Evolutionary conservation across 2,113 vertebrate species (phyloP).

Genomic region (Urocolius indicus): DNA sequence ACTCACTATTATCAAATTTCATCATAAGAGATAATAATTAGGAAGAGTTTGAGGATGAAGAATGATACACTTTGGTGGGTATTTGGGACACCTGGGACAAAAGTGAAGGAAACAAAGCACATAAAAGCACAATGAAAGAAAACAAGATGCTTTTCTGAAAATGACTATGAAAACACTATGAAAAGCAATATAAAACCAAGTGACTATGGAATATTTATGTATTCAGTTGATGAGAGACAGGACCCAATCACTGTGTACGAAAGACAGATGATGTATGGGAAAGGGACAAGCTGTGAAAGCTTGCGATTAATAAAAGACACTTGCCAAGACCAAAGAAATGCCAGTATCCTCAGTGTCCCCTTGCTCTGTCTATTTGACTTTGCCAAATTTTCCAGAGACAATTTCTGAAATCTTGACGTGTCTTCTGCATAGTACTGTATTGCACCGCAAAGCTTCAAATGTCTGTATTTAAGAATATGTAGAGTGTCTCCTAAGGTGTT

Average conservation of each 20-base stretch:
- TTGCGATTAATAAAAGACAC: not conserved
- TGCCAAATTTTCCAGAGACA: not conserved
- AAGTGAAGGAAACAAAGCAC: not conserved
- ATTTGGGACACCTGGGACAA: not conserved
- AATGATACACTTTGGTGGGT: not conserved
- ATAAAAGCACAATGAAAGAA: not conserved
- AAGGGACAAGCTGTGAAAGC: not conserved
- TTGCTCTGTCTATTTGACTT: not conserved
- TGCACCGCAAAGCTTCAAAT: not conserved
- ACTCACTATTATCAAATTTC: not conserved
- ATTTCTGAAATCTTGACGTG: not conserved
- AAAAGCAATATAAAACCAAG: not conserved
- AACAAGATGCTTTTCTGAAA: not conserved
- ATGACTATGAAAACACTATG: not conserved
- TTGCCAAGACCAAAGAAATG: slow-evolving; percentile 13
- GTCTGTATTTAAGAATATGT: not conserved
- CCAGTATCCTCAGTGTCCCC: not conserved
- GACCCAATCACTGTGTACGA: not conserved
- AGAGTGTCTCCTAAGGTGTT: not conserved
- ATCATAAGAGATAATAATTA: not conserved
- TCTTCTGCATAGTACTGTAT: not conserved
- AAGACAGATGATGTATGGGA: not conserved
- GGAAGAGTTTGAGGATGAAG: not conserved
- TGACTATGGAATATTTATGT: not conserved
- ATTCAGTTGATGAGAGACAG: not conserved